Base-by-base conservation (phyloP, 2,113 vertebrate genomes). In the Aldabrachelys gigantea region DNA sequence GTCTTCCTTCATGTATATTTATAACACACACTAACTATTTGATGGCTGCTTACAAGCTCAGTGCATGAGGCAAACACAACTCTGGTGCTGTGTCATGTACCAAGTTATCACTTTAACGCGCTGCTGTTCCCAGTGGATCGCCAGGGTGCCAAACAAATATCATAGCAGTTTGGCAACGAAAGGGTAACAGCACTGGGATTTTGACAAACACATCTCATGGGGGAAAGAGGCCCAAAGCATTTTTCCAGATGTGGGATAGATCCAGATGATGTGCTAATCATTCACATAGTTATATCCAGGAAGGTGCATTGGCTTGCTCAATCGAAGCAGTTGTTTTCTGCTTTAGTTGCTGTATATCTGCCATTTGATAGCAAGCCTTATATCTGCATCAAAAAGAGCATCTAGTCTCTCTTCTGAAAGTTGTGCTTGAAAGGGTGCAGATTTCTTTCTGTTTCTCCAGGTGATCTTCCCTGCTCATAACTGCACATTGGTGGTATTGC, bases 11-110 rank as follows among this genome's bases (percentile, higher is more conserved):
- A 78, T 54, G 0, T 11, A 8, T 14, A 75, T 88, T 13, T 3
- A 4, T 7, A 22, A 49, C 65, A 49, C 17, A 57, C 62, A 38
- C 13, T 53, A 31, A 5, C 49, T 78, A 25, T 78, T 52, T 75
- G 52, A 44, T 62, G 72, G 25, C 12, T 62, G 54, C 56, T 72
- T 25, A 47, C 89, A 83, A 87, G 31, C 19, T 72, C 35, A 72
- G 38, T n/a, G 41, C 0, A 0, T 22, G n/a, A 69, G 49, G 82
- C 49, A 82, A 53, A 80, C 92, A 16, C 29, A 89, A 41, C 0
- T 27, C 44, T 13, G 10, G 13, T 69, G 3, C 1, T 91, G 52
- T 85, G n/a, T 38, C 10, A 12, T 31, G 14, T 38, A 54, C 22
- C 31, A 25, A 80, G 54, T 25, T 38, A 2, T 76, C 25, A 29